A percentile compares a stretch with the other conserved stretches of the same genome.
These are phyloP conservation scores for Digitonthophagus gazella DNA, from an alignment of 2,888 invertebrate genomes.

Conservation along the genomic window DNA sequence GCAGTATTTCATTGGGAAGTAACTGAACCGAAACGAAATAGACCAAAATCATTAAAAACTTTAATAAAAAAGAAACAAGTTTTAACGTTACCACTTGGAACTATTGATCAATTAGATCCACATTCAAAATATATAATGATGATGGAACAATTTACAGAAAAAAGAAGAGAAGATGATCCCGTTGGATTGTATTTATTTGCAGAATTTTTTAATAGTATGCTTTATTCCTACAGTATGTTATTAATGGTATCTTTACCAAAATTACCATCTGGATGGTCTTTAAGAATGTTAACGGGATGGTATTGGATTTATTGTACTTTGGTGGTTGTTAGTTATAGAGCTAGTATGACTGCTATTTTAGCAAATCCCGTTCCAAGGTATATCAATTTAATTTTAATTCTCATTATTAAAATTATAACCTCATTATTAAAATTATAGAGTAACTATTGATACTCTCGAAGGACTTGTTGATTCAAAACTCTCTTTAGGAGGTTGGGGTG, in stretches of 20 bases:
- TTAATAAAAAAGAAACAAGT: conserved; percentile 35
- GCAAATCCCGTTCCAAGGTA: conserved; percentile 74
- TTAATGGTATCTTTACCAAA: conserved; percentile 75
- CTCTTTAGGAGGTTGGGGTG: conserved; percentile 70
- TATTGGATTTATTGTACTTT: conserved; percentile 84
- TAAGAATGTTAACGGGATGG: conserved; percentile 79
- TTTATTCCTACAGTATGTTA: conserved; percentile 80
- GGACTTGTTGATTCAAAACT: conserved; percentile 67
- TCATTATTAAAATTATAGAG: conserved; percentile 51
- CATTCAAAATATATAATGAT: conserved; percentile 43
- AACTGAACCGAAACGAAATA: conserved; percentile 27
- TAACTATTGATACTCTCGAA: conserved; percentile 75
- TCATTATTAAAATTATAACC: not conserved
- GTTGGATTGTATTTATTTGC: conserved; percentile 69
- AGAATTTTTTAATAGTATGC: conserved; percentile 68
- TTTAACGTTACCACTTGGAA: conserved; percentile 37
- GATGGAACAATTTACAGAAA: conserved; percentile 40
- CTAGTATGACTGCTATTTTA: conserved; percentile 81
- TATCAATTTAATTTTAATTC: conserved; percentile 22
- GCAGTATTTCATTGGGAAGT: conserved; percentile 59
- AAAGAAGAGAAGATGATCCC: conserved; percentile 42
- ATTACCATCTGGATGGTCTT: conserved; percentile 76
- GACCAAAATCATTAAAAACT: conserved; percentile 1
- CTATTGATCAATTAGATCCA: conserved; percentile 36
- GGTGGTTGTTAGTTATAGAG: conserved; percentile 75